These are phyloP conservation scores for Orius insidiosus DNA, from an alignment of 1,140 invertebrate species.

Conservation along the genomic window DNA sequence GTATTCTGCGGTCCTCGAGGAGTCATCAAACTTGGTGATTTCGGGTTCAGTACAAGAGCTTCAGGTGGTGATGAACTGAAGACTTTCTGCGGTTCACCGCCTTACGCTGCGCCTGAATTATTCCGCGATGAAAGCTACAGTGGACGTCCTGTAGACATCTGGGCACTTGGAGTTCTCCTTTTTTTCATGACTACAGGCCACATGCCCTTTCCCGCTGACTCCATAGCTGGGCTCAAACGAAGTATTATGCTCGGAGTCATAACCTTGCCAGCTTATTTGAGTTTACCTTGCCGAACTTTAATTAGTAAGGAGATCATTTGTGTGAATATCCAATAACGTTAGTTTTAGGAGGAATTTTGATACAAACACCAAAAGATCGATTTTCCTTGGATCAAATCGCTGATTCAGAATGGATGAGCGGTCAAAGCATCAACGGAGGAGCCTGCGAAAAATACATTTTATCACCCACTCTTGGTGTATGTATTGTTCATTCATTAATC, in stretches of 20 bases:
- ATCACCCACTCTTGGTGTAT: too few relatives aligned
- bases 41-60: constrained; percentile 50
- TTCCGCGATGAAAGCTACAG: constrained; percentile 60
- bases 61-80: constrained; percentile 41
- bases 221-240: constrained; percentile 43
- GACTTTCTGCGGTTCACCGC: constrained; percentile 79
- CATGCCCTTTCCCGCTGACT: constrained; percentile 56
- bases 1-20: constrained; percentile 40
- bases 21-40: constrained; percentile 53
- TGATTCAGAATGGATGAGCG: constrained; percentile 32
- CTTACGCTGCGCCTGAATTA: constrained; percentile 76
- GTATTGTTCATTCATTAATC: too few relatives aligned
- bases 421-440: constrained; percentile 23
- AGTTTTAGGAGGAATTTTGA: constrained; percentile 29
- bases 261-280: constrained; percentile 29
- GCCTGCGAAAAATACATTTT: constrained; percentile 13
- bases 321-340: not conserved
- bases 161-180: constrained; percentile 66
- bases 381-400: constrained; percentile 31
- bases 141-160: constrained; percentile 59
- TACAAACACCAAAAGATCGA: constrained; percentile 30
- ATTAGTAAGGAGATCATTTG: constrained; percentile 22
- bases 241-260: constrained; percentile 47
- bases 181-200: constrained; percentile 64
- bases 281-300: constrained; percentile 24